phyloP scores from a whole-genome alignment of 2,113 vertebrate species.

The Collichthys lucidus region DNA sequence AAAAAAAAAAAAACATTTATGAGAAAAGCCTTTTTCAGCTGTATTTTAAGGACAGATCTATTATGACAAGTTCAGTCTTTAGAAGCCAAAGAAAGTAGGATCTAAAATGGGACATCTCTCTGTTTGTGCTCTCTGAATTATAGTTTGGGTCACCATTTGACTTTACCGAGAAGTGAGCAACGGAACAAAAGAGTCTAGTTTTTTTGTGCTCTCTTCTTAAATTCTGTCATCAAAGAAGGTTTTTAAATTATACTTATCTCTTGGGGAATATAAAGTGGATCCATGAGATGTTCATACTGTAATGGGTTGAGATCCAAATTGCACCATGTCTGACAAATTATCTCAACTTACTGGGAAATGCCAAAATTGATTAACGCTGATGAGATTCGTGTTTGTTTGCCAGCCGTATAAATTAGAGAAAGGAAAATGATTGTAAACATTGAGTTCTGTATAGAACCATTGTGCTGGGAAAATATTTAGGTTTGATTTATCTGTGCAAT shows the following conservation, averaged over 20 bases:
- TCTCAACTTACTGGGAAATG: conserved; percentile 7
- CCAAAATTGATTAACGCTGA: conserved; percentile 26
- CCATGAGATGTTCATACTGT: not conserved
- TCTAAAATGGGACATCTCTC: conserved; percentile 28
- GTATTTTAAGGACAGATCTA: not conserved
- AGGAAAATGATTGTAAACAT: conserved; percentile 8
- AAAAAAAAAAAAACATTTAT: no score
- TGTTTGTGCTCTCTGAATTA: conserved; percentile 24
- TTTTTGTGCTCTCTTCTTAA: not conserved
- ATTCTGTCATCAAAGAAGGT: not conserved
- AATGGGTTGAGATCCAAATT: not conserved
- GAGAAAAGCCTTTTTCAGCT: conserved; percentile 6
- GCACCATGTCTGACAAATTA: conserved; percentile 5
- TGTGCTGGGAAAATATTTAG: conserved; percentile 1
- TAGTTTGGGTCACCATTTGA: conserved; percentile 18
- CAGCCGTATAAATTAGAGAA: not conserved
- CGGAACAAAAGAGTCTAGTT: not conserved
- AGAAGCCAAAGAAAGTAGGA: conserved; percentile 6
- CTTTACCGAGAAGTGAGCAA: not conserved
- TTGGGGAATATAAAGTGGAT: not conserved
- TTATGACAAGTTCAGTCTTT: conserved; percentile 35
- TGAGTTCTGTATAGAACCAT: not conserved
- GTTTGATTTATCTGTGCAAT: conserved; percentile 1
- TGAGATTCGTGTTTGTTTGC: conserved; percentile 25
- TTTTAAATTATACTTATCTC: not conserved